Percentiles rank a stretch among this genome's conserved stretches.
Evolutionary conservation across 2,113 vertebrate species (phyloP).

Genomic region (Probosciger aterrimus): DNA sequence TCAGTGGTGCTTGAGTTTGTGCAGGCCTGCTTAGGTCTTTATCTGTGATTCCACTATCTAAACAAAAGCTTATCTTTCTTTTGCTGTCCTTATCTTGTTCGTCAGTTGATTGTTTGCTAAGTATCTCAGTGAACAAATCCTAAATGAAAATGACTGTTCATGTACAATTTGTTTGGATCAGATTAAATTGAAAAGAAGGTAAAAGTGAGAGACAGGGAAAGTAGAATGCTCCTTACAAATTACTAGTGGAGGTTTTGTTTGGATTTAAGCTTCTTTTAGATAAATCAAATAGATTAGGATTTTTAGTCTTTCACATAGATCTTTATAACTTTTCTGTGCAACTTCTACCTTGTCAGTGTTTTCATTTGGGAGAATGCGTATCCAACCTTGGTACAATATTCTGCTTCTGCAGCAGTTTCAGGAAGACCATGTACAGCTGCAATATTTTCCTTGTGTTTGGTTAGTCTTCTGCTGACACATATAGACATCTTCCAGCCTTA

Average conservation of each 20-base stretch:
- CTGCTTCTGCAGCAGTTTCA: not conserved
- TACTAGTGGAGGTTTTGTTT: not conserved
- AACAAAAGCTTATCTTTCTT: conserved; percentile 64
- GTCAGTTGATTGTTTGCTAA: conserved; percentile 51
- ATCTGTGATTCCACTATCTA: conserved; percentile 37
- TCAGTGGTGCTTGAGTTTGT: conserved; percentile 58
- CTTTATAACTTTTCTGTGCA: not conserved
- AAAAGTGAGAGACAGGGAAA: conserved; percentile 55
- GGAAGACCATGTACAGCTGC: not conserved
- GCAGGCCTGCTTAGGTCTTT: conserved; percentile 50
- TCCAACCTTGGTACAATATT: not conserved
- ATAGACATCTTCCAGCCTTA: not conserved
- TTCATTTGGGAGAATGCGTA: not conserved
- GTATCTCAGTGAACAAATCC: conserved; percentile 48
- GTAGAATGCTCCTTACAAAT: not conserved
- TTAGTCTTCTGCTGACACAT: not conserved
- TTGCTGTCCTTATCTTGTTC: conserved; percentile 62
- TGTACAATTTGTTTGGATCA: conserved; percentile 63
- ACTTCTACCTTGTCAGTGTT: not conserved
- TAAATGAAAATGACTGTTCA: conserved; percentile 21
- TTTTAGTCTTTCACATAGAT: not conserved
- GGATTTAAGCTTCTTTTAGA: not conserved
- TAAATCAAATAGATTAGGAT: not conserved
- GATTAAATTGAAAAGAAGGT: conserved; percentile 59
- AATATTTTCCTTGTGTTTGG: not conserved